Conservation (phyloP, 1,140 invertebrate genomes). For the Drosophila truncata region DNA sequence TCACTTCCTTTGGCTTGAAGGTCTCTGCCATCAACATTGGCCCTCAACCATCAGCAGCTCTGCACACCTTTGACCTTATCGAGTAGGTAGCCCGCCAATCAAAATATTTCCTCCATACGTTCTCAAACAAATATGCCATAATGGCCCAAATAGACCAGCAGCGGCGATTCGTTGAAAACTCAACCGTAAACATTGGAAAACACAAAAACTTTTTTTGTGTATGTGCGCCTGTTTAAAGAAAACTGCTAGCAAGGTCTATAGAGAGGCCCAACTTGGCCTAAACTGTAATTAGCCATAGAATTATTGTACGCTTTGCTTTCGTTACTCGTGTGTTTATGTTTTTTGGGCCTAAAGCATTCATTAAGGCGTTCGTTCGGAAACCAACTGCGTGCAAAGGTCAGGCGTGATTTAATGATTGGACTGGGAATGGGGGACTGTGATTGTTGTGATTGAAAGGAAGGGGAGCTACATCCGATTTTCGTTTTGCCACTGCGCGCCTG, state of each 20-base stretch:
- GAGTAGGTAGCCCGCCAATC: constrained; percentile 20
- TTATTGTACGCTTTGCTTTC: constrained; percentile 28
- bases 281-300: constrained; percentile 50
- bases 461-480: constrained; percentile 12
- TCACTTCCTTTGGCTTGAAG: constrained; percentile 23
- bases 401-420: constrained; percentile 25
- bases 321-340: constrained; percentile 19
- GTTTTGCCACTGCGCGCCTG: constrained; percentile 22
- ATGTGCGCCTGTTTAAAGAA: constrained; percentile 26
- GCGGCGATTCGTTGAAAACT: constrained; percentile 21
- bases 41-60: constrained; percentile 8
- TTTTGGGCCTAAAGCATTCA: constrained; percentile 25
- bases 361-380: constrained; percentile 35
- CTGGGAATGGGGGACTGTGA: neutral
- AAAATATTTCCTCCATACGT: constrained; percentile 38
- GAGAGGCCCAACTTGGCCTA: constrained; percentile 20
- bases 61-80: constrained; percentile 37
- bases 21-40: constrained; percentile 15
- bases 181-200: constrained; percentile 32
- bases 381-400: constrained; percentile 44
- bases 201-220: constrained; percentile 28
- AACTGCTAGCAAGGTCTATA: constrained; percentile 35
- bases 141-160: constrained; percentile 7
- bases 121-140: constrained; percentile 38
- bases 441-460: neutral